These are phyloP conservation scores for Megamerina dolium DNA, from an alignment of 2,888 invertebrate genomes.

Conservation along the genomic window DNA sequence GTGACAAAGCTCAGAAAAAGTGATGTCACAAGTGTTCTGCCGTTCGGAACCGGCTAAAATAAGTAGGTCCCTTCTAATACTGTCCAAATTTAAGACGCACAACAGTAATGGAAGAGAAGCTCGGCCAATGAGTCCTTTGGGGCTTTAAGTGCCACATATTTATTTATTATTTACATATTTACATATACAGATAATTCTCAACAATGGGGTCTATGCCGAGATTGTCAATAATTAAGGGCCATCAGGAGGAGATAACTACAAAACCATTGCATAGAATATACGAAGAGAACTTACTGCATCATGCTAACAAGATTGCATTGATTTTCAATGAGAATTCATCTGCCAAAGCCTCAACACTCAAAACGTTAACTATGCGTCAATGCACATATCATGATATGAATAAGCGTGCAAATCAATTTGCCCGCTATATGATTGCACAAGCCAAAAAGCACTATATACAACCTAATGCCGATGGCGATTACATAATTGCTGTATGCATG, in stretches of 20 bases:
- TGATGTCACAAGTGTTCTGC: no score
- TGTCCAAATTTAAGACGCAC: no score
- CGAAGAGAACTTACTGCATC: conserved; percentile 53
- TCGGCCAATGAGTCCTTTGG: no score
- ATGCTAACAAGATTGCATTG: conserved; percentile 56
- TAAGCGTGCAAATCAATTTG: conserved; percentile 50
- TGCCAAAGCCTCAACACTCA: conserved; percentile 4
- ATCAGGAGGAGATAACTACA: conserved; percentile 52
- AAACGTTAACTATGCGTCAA: conserved; percentile 25
- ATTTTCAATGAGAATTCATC: conserved; percentile 32
- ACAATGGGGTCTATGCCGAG: conserved; percentile 71
- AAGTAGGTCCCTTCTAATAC: no score
- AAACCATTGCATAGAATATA: conserved; percentile 56
- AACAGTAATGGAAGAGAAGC: no score
- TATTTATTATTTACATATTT: no score
- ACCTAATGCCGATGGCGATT: conserved; percentile 63
- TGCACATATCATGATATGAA: conserved; percentile 50
- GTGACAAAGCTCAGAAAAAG: no score
- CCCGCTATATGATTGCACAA: conserved; percentile 42
- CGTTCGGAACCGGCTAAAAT: no score
- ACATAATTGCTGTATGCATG: conserved; percentile 72
- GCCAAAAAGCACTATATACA: conserved; percentile 33
- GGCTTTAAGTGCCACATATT: no score
- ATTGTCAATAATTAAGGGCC: conserved; percentile 63
- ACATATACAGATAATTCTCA: no score